Conservation (phyloP, 2,888 invertebrate species). For the Eurytoma adleriae region DNA sequence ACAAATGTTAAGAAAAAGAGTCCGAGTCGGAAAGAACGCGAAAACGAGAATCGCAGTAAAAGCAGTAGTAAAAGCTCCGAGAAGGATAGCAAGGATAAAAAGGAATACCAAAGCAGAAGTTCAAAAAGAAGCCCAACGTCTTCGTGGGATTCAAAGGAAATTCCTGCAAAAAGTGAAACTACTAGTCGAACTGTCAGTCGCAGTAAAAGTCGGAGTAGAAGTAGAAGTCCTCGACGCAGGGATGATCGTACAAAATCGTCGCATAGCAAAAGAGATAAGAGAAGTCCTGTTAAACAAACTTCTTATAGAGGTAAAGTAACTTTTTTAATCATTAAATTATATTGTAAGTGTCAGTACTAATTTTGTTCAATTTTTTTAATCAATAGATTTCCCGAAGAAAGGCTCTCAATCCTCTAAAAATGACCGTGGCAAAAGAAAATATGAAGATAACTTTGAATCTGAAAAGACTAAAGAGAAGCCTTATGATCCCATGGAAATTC, state of each 20-base stretch:
- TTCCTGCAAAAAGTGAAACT: constrained; percentile 35
- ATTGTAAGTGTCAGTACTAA: not conserved
- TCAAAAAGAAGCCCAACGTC: constrained; percentile 45
- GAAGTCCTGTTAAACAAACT: constrained; percentile 65
- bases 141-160: constrained; percentile 51
- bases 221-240: constrained; percentile 68
- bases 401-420: constrained; percentile 57
- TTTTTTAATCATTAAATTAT: not conserved
- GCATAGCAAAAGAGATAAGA: constrained; percentile 67
- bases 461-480: constrained; percentile 64
- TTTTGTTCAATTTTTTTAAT: not conserved
- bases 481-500: constrained; percentile 71
- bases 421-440: constrained; percentile 64
- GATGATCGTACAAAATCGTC: constrained; percentile 60
- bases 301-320: constrained; percentile 47
- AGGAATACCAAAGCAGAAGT: constrained; percentile 52
- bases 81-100: constrained; percentile 60
- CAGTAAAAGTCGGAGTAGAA: constrained; percentile 71
- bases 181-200: constrained; percentile 64
- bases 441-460: constrained; percentile 62
- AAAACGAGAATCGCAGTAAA: constrained; percentile 64
- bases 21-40: constrained; percentile 64
- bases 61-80: constrained; percentile 61
- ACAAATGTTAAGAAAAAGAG: constrained; percentile 64
- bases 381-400: constrained; percentile 40